Base-by-base conservation (phyloP, 1,140 invertebrate genomes). In the Rhyzopertha dominica region DNA sequence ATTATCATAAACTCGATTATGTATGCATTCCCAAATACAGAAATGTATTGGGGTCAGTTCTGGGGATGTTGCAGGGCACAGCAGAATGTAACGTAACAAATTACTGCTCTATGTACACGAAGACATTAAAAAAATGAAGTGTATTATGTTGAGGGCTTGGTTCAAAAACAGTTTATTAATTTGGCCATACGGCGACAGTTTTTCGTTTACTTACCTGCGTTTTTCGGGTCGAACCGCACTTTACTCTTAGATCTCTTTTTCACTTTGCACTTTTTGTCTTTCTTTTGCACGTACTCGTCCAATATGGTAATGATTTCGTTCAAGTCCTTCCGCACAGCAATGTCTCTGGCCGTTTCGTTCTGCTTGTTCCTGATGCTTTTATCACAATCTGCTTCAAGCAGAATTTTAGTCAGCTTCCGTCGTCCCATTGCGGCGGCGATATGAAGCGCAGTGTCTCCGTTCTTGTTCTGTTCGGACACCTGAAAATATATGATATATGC, bases 381-480 rank as follows among this genome's bases (percentile, higher is more conserved):
- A 54, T 91, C 82, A 55, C 89, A 90, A 34, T 84, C 84, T 0
- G 89, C 85, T 63, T 95, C 90, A 8, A 96, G 70, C 1, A 97
- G 71, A 50, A 97, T 91, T 59, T 88, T 79, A 2, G 92, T 94
- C 34, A 97, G 72, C 70, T 97, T 97, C 24, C 91, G 74, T 26
- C 92, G 73, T 12, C 90, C 90, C 86, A 96, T 92, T 1, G 93
- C 93, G 5, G 90, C 85, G 4, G 91, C 82, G 51, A 97, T 95
- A 65, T 97, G 94, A 13, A 97, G 67, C 0, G 90, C 84, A 0
- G 91, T 95, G 64, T 98, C 94, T 1, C 91, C 92, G 72, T 98
- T 97, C 70, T 95, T 94, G 66, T 98, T 98, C 54, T 91, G 87
- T 65, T 90, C 86, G 35, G 87, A 89, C 17, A 93, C 83, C 50